phyloP scores from a whole-genome alignment of 2,888 invertebrate genomes.

The Gari tellinella region DNA sequence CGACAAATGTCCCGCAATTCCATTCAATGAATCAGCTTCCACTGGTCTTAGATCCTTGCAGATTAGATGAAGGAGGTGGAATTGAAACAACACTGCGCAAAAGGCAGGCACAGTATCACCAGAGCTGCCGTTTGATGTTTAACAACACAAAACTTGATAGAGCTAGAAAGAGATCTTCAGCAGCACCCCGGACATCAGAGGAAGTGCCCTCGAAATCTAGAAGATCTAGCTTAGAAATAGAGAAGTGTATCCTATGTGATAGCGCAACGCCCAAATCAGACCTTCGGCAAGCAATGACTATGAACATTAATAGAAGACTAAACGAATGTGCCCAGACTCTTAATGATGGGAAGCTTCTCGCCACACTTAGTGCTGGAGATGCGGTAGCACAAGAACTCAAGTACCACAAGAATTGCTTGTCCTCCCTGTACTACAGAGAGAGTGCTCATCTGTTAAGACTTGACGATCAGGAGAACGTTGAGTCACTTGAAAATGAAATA shows the following conservation, averaged over 20 bases:
- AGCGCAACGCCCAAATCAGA: neutral
- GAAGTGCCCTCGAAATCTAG: neutral
- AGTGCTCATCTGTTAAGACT: slow-evolving; percentile 1
- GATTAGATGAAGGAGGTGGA: slow-evolving; percentile 39
- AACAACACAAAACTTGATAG: slow-evolving; percentile 33
- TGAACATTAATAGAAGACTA: slow-evolving; percentile 3
- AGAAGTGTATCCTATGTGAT: neutral
- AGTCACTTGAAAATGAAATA: neutral
- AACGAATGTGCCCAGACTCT: too few relatives aligned
- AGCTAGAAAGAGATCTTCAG: neutral
- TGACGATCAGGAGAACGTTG: neutral
- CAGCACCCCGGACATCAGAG: neutral
- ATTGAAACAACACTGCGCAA: slow-evolving; percentile 38
- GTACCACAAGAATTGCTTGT: neutral
- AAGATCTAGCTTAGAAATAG: neutral
- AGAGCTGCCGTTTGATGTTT: slow-evolving; percentile 17
- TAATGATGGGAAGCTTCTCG: slow-evolving; percentile 6
- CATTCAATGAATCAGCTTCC: neutral
- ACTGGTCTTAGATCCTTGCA: slow-evolving; percentile 21
- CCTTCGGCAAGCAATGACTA: neutral
- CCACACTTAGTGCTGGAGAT: slow-evolving; percentile 7
- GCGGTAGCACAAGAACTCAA: slow-evolving; percentile 58
- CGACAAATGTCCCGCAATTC: slow-evolving; percentile 1
- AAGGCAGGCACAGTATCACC: slow-evolving; percentile 38
- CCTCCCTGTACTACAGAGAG: neutral